These are phyloP conservation scores for Drosophila navojoa DNA, from an alignment of 1,140 invertebrate species.

Conservation along the genomic window DNA sequence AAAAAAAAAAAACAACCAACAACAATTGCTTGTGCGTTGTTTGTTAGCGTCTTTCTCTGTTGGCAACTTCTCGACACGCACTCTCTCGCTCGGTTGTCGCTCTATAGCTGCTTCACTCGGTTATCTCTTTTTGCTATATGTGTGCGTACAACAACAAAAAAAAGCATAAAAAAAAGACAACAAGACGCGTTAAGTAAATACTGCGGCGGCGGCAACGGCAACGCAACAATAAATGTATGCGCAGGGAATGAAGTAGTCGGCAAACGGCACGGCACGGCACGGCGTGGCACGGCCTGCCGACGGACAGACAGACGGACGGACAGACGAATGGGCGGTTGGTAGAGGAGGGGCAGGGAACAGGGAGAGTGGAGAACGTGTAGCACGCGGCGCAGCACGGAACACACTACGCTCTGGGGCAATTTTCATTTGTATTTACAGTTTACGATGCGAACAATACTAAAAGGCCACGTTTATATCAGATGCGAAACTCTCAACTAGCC, in stretches of 20 bases:
- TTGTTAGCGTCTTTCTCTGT: not conserved
- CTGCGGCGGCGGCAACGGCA: not conserved
- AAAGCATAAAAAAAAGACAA: conserved; percentile 8
- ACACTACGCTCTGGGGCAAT: conserved; percentile 33
- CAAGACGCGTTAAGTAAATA: conserved; percentile 1
- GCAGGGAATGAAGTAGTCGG: not conserved
- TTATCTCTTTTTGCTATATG: not conserved
- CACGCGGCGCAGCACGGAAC: too few relatives aligned
- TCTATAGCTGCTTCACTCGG: not conserved
- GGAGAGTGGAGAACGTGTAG: not conserved
- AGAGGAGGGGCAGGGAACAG: too few relatives aligned
- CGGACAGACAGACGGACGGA: not conserved
- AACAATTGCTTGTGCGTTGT: not conserved
- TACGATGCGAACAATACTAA: conserved; percentile 28
- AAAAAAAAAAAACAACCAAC: not conserved
- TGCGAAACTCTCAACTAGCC: conserved; percentile 10
- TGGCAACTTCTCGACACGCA: not conserved
- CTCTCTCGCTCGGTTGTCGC: not conserved
- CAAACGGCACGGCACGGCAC: not conserved
- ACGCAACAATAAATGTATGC: conserved; percentile 24
- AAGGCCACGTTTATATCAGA: conserved; percentile 16
- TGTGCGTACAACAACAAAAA: conserved; percentile 16
- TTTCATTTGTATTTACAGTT: conserved; percentile 46
- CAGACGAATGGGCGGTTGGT: not conserved
- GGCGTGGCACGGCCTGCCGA: too few relatives aligned